These are phyloP conservation scores for Hirudinaria manillensis DNA, from an alignment of 2,888 invertebrate genomes.

Conservation along the genomic window DNA sequence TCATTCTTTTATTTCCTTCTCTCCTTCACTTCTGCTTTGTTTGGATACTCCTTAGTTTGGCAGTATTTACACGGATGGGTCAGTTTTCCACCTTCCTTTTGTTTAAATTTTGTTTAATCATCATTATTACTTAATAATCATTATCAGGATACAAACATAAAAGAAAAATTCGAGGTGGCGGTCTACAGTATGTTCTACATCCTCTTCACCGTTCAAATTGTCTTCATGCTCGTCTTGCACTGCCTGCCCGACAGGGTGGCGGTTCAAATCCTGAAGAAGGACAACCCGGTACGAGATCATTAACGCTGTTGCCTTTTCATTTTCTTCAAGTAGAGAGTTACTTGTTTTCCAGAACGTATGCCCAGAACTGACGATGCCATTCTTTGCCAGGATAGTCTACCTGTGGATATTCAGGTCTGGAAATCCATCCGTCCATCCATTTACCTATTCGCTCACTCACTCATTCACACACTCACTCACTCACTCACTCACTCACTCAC, in stretches of 20 bases:
- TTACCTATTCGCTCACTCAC: no score
- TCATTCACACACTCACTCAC: no score
- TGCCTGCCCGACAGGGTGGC: not conserved
- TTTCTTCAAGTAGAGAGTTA: not conserved
- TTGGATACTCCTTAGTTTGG: not conserved
- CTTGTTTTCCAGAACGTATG: not conserved
- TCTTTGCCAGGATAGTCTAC: not conserved
- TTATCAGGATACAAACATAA: not conserved
- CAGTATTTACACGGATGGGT: not conserved
- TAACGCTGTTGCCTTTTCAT: not conserved
- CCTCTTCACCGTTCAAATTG: slow-evolving; percentile 1
- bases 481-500: not conserved
- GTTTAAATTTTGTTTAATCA: no score
- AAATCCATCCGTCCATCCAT: not conserved
- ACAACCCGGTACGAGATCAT: slow-evolving; percentile 3
- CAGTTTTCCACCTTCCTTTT: no score
- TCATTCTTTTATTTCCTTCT: slow-evolving; percentile 1
- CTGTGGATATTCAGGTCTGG: not conserved
- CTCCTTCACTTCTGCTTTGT: not conserved
- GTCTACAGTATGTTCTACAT: not conserved
- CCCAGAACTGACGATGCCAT: not conserved
- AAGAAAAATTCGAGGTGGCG: not conserved
- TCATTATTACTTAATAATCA: not conserved
- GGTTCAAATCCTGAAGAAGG: not conserved
- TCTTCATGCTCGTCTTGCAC: not conserved